Conservation (phyloP, 2,113 vertebrate species). For the Notarius quadriscutis region DNA sequence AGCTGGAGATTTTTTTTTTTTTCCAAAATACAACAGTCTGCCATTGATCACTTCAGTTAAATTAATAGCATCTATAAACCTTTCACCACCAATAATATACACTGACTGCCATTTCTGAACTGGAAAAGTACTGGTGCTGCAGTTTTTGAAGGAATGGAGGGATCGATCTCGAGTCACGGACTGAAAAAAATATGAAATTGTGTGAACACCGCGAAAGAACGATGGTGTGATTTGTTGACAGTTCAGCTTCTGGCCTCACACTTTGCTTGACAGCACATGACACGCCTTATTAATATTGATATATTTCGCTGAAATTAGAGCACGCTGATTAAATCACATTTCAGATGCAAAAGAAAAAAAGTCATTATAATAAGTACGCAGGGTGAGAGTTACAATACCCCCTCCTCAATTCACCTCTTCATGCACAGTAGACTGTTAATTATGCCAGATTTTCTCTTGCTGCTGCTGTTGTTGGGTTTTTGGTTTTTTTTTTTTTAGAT, state of each 20-base stretch:
- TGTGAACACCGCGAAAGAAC: not conserved
- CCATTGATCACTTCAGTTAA: slow-evolving; percentile 20
- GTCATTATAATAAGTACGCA: slow-evolving; percentile 7
- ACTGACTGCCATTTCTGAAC: not conserved
- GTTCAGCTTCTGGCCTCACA: slow-evolving; percentile 23
- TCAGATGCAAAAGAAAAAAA: slow-evolving; percentile 25
- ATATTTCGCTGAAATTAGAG: slow-evolving; percentile 29
- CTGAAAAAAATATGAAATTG: not conserved
- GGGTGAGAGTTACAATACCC: slow-evolving; percentile 5
- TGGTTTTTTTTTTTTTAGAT: not conserved
- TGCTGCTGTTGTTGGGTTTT: no score
- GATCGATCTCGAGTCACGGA: slow-evolving; percentile 1
- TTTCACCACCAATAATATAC: not conserved
- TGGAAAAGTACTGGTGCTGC: slow-evolving; percentile 4
- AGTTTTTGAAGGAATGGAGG: not conserved
- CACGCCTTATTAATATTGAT: slow-evolving; percentile 50
- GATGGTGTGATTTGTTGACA: slow-evolving; percentile 3
- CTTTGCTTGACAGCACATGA: slow-evolving; percentile 30
- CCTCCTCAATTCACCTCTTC: not conserved
- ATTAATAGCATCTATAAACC: slow-evolving; percentile 16
- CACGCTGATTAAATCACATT: slow-evolving; percentile 25
- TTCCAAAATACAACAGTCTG: not conserved
- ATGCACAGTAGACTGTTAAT: slow-evolving; percentile 35
- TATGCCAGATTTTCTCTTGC: not conserved
- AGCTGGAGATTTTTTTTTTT: not conserved